A percentile compares a stretch with the other conserved stretches of the same genome.
phyloP scores from a whole-genome alignment of 2,113 vertebrate genomes.

The Apteryx mantelli region DNA sequence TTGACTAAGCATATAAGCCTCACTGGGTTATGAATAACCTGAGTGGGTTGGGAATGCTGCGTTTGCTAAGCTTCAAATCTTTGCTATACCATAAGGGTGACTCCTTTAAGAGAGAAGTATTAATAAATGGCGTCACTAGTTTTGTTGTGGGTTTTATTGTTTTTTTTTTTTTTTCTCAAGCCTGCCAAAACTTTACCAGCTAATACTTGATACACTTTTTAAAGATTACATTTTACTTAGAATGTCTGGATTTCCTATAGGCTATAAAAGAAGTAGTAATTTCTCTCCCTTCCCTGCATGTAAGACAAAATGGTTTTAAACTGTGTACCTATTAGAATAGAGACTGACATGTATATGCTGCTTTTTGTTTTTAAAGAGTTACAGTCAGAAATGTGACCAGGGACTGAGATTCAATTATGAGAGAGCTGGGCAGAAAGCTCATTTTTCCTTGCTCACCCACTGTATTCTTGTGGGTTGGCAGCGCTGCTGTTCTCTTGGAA shows the following conservation, averaged over 20 bases:
- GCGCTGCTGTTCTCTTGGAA: background rate
- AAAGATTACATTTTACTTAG: background rate
- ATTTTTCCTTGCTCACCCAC: background rate
- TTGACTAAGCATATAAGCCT: background rate
- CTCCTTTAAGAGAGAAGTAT: background rate
- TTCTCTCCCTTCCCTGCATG: background rate
- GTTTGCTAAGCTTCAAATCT: background rate
- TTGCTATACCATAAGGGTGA: background rate
- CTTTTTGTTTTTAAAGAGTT: background rate
- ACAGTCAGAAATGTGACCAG: background rate
- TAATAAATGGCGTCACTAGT: background rate
- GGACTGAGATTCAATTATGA: background rate
- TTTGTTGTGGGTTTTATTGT: background rate
- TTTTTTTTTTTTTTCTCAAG: background rate
- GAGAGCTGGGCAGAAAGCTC: background rate
- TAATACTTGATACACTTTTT: background rate
- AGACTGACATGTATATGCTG: accelerated
- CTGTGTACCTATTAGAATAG: background rate
- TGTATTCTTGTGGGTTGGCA: background rate
- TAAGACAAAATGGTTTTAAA: background rate
- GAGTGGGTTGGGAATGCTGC: background rate
- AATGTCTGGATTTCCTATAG: background rate
- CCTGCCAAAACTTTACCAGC: background rate
- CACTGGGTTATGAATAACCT: background rate
- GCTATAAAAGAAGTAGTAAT: background rate